Base-by-base conservation (phyloP, 2,113 vertebrate genomes). In the Paramormyrops kingsleyae region DNA sequence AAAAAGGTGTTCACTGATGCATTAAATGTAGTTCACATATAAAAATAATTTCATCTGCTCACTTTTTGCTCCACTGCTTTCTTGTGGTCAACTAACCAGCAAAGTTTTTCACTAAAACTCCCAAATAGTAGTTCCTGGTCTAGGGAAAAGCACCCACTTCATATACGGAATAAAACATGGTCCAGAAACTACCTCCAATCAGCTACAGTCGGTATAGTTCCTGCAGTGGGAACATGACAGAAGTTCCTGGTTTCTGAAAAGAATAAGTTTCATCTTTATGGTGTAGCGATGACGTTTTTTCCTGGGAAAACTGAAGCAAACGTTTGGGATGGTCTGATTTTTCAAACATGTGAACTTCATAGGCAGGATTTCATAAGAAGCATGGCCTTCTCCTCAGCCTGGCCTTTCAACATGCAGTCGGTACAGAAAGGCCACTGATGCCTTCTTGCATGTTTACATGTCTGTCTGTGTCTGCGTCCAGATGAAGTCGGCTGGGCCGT, bases 401-500 rank as follows among this genome's bases (percentile, higher is more conserved):
- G n/a, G 9, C 27, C 27, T 31, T 74, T 74, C 27, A 21, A 35
- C 19, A 44, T 44, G 39, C 35, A 24, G 0, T 44, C 13, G 9
- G 24, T 10, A 84, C 44, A 24, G 44, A 84, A 83, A 13, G 15
- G 39, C 35, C 35, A 2, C 42, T 12, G 83, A n/a, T 84, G 39
- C 31, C 80, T n/a, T 84, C 24, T 5, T 42, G 21, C 44, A 46
- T 47, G 44, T 27, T 44, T 74, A 24, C 59, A 10, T 59, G 83
- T 91, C 44, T 59, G 47, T 83, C 24, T 88, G 56, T 92, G 92
- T 56, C 27, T 62, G 52, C 91, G 88, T 88, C 94, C 95, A 97
- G 96, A 97, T 97, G 96, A 97, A 97, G 95, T 96, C 96, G 90
- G 93, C 94, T 50, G 96, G 93, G 88, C 92, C 95, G n/a, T 95